phyloP scores from a whole-genome alignment of 2,797 vertebrate species.

The Melanotaenia boesemani region DNA sequence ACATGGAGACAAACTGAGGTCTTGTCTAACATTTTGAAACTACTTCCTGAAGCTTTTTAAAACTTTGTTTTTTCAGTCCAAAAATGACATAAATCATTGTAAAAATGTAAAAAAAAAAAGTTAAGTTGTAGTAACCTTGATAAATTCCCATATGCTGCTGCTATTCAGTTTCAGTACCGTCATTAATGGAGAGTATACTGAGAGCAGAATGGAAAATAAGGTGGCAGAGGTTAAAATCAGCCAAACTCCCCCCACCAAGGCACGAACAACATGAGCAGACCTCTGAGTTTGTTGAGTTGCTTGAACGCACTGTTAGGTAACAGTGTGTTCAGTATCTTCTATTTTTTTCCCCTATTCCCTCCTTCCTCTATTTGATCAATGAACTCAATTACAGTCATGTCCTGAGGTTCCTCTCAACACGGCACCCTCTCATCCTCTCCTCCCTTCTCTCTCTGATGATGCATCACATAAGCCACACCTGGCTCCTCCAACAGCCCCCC shows the following conservation, averaged over 20 bases:
- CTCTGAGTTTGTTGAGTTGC: constrained; percentile 49
- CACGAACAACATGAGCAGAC: constrained; percentile 27
- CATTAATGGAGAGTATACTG: background rate
- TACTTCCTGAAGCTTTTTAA: background rate
- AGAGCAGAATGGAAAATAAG: background rate
- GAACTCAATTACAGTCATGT: constrained; percentile 90
- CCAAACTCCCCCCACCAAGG: background rate
- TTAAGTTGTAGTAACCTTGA: background rate
- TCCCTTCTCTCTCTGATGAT: constrained; percentile 76
- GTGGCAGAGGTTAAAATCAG: constrained; percentile 10
- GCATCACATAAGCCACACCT: constrained; percentile 82
- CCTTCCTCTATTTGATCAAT: constrained; percentile 87
- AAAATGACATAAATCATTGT: background rate
- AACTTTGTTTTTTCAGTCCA: background rate
- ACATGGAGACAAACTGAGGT: constrained; percentile 7
- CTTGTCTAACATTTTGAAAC: background rate
- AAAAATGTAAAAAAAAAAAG: background rate
- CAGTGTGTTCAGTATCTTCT: constrained; percentile 44
- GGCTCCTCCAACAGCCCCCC: constrained; percentile 66
- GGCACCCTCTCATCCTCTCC: constrained; percentile 23
- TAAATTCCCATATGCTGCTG: background rate
- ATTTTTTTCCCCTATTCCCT: constrained; percentile 9
- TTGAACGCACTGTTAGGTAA: constrained; percentile 58
- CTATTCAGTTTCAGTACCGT: background rate
- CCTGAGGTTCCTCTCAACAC: constrained; percentile 80